A percentile compares a stretch with the other conserved stretches of the same genome.
Evolutionary conservation across 2,797 vertebrate species (phyloP).

Genomic region (Rhabdomys pumilio): DNA sequence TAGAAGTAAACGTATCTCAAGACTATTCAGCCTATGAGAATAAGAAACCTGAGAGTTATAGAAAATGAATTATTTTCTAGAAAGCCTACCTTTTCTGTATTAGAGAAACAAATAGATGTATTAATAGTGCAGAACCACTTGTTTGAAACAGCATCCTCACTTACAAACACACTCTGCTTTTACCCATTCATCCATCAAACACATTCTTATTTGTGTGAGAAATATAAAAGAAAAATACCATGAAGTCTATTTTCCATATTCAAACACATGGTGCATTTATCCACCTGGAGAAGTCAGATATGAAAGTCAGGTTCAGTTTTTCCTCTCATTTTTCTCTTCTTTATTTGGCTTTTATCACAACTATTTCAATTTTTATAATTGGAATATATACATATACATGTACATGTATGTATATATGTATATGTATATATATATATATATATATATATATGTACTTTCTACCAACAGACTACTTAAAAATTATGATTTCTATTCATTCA

Average conservation of each 20-base stretch:
- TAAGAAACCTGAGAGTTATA: not conserved
- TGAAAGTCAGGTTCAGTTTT: not conserved
- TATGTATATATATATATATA: too few relatives aligned
- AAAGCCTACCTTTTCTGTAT: not conserved
- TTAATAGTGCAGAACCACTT: not conserved
- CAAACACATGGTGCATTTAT: not conserved
- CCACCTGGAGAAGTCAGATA: not conserved
- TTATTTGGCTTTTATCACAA: not conserved
- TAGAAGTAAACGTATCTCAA: not conserved
- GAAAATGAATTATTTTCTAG: constrained; percentile 27
- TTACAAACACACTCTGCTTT: not conserved
- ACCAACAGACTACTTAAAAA: not conserved
- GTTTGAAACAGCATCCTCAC: not conserved
- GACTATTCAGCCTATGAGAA: not conserved
- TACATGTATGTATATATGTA: too few relatives aligned
- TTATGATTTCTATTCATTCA: not conserved
- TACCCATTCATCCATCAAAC: not conserved
- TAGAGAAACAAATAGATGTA: not conserved
- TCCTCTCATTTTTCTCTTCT: not conserved
- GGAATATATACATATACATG: not conserved
- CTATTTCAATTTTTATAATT: not conserved
- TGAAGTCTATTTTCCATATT: not conserved
- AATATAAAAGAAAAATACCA: constrained; percentile 17
- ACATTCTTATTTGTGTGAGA: not conserved
- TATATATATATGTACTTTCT: not conserved